Base-by-base conservation (phyloP, 2,113 vertebrate species). In the Corythornis madagascariensis region DNA sequence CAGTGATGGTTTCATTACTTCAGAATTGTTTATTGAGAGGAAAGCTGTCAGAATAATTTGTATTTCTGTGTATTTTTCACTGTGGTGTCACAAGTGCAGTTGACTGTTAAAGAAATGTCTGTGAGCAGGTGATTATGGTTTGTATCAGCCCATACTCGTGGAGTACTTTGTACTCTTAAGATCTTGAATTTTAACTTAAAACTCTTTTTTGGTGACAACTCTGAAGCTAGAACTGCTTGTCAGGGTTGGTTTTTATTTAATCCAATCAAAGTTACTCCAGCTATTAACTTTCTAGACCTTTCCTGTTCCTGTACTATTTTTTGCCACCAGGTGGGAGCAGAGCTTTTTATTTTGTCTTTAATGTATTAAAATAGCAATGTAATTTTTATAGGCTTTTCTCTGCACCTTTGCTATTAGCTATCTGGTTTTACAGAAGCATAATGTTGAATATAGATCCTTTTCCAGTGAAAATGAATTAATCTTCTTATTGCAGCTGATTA, bases 321-420 rank as follows among this genome's bases (percentile, higher is more conserved):
- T 76, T 75, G n/a, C 83, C 55, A 76, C 59, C 55, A 76, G 45
- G 75, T 71, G 78, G 94, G 72, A 89, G 87, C 90, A 91, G 83
- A 89, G 88, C 24, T 50, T 75, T 33, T 31, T 43, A 10, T 42
- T 91, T 72, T 63, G 7, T 72, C 77, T 84, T 73, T 26, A 63
- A 1, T 64, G 11, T 52, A 60, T 73, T 52, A 40, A 82, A 86
- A 82, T 52, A 72, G 26, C 53, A 50, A 1, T 77, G n/a, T 52
- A 33, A 43, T 33, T 86, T 83, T 45, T 20, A 16, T 7, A 6
- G 6, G 2, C 10, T 80, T 89, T 85, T 61, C 48, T 67, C 16
- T 82, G 14, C 33, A 59, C 24, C 29, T 65, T 83, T 9, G 6
- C 21, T 82, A 0, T 65, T 43, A 25, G 7, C 17, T 74, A 24